Evolutionary conservation across 1,140 invertebrate genomes (phyloP).

Genomic region (Formica selysi): DNA sequence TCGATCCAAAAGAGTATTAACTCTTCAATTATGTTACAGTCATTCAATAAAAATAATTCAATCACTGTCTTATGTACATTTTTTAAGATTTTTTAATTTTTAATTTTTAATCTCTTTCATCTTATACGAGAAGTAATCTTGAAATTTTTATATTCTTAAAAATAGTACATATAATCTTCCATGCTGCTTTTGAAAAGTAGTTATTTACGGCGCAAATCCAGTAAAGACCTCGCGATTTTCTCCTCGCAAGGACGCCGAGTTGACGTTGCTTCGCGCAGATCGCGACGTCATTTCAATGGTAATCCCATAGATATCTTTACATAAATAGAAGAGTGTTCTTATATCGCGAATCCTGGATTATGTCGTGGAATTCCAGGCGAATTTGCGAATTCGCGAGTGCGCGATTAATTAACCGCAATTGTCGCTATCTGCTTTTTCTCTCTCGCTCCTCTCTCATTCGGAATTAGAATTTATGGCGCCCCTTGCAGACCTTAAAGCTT

Average conservation of each 20-base stretch:
- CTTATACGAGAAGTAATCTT: neutral
- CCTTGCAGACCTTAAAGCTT: slow-evolving; percentile 32
- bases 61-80: neutral
- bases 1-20: slow-evolving; percentile 35
- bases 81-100: neutral
- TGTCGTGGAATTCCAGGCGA: slow-evolving; percentile 43
- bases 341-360: slow-evolving; percentile 19
- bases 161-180: neutral
- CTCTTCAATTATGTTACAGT: slow-evolving; percentile 25
- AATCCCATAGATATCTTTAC: slow-evolving; percentile 16
- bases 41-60: slow-evolving; percentile 10
- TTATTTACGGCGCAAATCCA: neutral
- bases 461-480: slow-evolving; percentile 81
- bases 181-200: neutral
- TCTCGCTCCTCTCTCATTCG: slow-evolving; percentile 66
- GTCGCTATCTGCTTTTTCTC: slow-evolving; percentile 78
- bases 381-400: slow-evolving; percentile 47
- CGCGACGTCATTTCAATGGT: slow-evolving; percentile 21
- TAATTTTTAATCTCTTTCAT: neutral
- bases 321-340: slow-evolving; percentile 36
- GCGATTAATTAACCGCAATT: slow-evolving; percentile 82
- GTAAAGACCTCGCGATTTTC: slow-evolving; percentile 27
- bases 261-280: neutral
- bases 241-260: slow-evolving; percentile 35
- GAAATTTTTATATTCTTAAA: neutral